phyloP scores from a whole-genome alignment of 2,113 vertebrate species.

The Nyctereutes procyonoides region DNA sequence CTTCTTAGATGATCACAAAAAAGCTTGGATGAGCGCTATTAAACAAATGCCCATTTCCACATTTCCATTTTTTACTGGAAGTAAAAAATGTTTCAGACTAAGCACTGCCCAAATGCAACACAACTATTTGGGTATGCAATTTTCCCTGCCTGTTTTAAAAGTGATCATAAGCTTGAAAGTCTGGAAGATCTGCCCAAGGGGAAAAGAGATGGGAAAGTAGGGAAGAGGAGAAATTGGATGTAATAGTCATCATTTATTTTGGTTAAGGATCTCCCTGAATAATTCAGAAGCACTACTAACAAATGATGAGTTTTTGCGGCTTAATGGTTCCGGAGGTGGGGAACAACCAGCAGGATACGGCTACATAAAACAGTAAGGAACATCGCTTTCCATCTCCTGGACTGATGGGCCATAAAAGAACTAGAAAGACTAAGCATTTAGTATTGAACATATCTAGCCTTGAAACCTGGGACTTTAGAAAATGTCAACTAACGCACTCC shows the following conservation, averaged over 20 bases:
- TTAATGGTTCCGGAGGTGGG: neutral
- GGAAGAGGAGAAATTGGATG: neutral
- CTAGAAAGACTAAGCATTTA: neutral
- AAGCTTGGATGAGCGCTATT: neutral
- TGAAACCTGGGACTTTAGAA: conserved; percentile 7
- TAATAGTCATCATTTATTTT: neutral
- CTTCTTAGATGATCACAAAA: neutral
- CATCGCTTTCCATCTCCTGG: neutral
- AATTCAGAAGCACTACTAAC: conserved; percentile 48
- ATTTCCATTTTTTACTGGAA: neutral
- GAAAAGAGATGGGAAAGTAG: neutral
- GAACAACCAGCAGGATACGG: neutral
- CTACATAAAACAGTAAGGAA: neutral
- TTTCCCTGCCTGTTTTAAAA: neutral
- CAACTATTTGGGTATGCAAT: neutral
- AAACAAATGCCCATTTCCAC: neutral
- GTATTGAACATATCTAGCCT: neutral
- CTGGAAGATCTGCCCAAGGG: neutral
- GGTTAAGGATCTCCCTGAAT: conserved; percentile 36
- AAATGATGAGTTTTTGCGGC: neutral
- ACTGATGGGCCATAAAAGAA: neutral
- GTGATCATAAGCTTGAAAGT: neutral
- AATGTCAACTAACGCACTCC: neutral
- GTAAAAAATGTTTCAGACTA: neutral
- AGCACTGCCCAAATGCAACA: neutral